phyloP scores from a whole-genome alignment of 1,140 invertebrate genomes.

The Drosophila persimilis region DNA sequence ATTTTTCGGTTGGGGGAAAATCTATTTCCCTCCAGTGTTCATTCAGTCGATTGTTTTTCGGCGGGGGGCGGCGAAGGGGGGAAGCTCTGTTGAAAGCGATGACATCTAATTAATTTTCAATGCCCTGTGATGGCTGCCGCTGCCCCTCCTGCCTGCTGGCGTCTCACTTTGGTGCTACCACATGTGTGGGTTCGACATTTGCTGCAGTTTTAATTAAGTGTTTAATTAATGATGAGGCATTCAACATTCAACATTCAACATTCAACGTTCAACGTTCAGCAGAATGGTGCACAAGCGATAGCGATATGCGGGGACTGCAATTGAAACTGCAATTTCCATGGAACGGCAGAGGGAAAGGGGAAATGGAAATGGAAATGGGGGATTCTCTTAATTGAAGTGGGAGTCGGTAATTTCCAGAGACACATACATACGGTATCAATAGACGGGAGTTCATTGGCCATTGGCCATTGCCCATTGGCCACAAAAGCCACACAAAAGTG shows the following conservation, averaged over 20 bases:
- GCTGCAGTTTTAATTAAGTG: conserved; percentile 60
- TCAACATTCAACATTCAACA: conserved; percentile 21
- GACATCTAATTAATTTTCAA: conserved; percentile 56
- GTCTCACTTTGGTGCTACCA: background rate
- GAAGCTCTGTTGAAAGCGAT: conserved; percentile 47
- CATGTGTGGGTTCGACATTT: conserved; percentile 30
- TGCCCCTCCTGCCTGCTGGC: background rate
- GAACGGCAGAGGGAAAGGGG: conserved; percentile 2
- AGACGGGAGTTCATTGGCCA: too few species aligned
- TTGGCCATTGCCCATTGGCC: too few species aligned
- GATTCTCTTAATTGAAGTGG: too few species aligned
- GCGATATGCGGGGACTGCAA: conserved; percentile 13
- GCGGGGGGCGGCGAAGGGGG: background rate
- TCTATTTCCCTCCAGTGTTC: conserved; percentile 29
- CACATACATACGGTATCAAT: too few species aligned
- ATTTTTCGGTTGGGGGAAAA: conserved; percentile 13
- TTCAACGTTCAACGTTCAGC: conserved; percentile 12
- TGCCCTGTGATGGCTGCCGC: background rate
- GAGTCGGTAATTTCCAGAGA: too few species aligned
- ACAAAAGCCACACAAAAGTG: too few species aligned
- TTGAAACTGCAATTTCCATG: conserved; percentile 30
- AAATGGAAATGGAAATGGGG: background rate
- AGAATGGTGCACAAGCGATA: too few species aligned
- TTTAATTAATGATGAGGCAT: conserved; percentile 57
- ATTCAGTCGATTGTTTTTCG: conserved; percentile 31